phyloP scores from a whole-genome alignment of 2,797 vertebrate species.

The Distichodus sexfasciatus region DNA sequence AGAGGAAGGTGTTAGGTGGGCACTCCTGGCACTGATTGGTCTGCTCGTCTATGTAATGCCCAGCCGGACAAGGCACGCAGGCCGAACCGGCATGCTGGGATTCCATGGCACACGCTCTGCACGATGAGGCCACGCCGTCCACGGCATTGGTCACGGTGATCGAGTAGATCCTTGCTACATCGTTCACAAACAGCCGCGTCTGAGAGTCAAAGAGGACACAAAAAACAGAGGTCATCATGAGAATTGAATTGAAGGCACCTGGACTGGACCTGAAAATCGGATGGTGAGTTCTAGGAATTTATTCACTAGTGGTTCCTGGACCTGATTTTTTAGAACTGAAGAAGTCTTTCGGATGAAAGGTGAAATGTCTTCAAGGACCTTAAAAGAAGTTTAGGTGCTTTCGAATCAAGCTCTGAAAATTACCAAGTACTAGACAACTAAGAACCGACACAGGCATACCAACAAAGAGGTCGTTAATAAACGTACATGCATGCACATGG shows the following conservation, averaged over 20 bases:
- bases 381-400: too few relatives aligned
- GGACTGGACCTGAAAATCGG: too few relatives aligned
- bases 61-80: slow-evolving; percentile 89
- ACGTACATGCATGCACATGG: not conserved
- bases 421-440: too few relatives aligned
- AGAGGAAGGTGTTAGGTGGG: slow-evolving; percentile 83
- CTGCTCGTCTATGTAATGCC: slow-evolving; percentile 87
- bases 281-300: too few relatives aligned
- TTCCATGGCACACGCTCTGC: slow-evolving; percentile 87
- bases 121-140: slow-evolving; percentile 86
- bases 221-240: not conserved
- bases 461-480: too few relatives aligned
- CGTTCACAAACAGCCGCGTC: slow-evolving; percentile 83
- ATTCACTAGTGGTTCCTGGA: too few relatives aligned
- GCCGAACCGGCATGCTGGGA: slow-evolving; percentile 78
- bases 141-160: slow-evolving; percentile 84
- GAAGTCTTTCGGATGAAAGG: too few relatives aligned
- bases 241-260: not conserved
- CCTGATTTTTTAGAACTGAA: too few relatives aligned
- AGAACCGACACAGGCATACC: too few relatives aligned
- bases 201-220: slow-evolving; percentile 55
- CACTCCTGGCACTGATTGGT: slow-evolving; percentile 89
- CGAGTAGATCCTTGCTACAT: slow-evolving; percentile 90
- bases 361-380: too few relatives aligned
- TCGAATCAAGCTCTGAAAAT: too few relatives aligned